These are phyloP conservation scores for Pangasius sanitwongsei DNA, from an alignment of 2,797 vertebrate species.

Conservation along the genomic window DNA sequence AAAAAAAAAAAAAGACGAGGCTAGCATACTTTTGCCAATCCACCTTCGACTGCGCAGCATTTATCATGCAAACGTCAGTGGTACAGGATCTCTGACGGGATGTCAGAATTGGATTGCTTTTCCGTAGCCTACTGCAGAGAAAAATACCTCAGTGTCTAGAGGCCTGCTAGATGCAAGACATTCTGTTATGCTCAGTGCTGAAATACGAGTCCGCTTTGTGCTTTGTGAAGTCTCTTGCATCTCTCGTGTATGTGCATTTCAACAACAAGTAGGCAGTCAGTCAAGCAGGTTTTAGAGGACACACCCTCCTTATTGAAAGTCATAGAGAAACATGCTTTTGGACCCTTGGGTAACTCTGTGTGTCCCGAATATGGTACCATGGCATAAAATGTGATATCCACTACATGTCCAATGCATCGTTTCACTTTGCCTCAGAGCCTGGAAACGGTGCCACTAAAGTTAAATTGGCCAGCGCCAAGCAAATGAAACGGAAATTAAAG, in stretches of 20 bases:
- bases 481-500: background rate
- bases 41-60: background rate
- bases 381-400: background rate
- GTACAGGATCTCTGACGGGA: constrained; percentile 3
- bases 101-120: background rate
- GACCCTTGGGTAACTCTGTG: background rate
- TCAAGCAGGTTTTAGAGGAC: background rate
- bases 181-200: background rate
- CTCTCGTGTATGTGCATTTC: background rate
- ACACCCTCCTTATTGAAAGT: background rate
- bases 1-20: too few species aligned
- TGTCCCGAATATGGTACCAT: background rate
- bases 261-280: background rate
- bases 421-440: background rate
- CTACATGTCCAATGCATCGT: too few species aligned
- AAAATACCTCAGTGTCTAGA: background rate
- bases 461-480: background rate
- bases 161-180: background rate
- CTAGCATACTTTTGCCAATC: constrained; percentile 1
- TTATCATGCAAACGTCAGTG: constrained; percentile 16
- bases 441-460: background rate
- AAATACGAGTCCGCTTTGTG: background rate
- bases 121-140: background rate
- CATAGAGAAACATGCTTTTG: background rate
- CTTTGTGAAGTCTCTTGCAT: background rate